phyloP scores from a whole-genome alignment of 2,113 vertebrate species.

The Sylvicapra grimmia region DNA sequence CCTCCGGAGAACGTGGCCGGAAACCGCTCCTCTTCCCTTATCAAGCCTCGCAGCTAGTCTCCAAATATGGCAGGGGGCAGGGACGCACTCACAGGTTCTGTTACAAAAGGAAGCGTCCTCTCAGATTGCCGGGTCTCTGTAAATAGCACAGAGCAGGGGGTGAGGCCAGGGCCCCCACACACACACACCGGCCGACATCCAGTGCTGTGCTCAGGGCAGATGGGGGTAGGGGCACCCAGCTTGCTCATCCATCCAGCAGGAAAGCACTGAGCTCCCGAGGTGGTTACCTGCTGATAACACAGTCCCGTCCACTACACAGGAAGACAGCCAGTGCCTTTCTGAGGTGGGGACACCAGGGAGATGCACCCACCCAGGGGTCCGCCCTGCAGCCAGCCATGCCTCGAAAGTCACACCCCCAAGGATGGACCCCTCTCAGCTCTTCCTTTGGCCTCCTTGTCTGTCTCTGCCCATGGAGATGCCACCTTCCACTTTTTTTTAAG shows the following conservation, averaged over 20 bases:
- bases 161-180: background rate
- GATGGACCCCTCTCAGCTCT: background rate
- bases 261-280: background rate
- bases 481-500: background rate
- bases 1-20: background rate
- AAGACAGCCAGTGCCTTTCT: background rate
- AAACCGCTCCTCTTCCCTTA: background rate
- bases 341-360: background rate
- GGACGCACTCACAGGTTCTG: background rate
- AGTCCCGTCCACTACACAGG: background rate
- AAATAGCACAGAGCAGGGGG: background rate
- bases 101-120: background rate
- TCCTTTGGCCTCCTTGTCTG: background rate
- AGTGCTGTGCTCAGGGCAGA: background rate
- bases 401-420: background rate
- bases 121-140: too few relatives aligned
- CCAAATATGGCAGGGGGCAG: background rate
- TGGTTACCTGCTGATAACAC: background rate
- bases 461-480: background rate
- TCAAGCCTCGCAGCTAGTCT: background rate
- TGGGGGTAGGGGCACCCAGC: background rate
- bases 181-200: accelerated
- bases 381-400: accelerated
- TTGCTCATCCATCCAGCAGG: background rate
- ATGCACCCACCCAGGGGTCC: accelerated